Percentiles rank a stretch among this genome's conserved stretches.
Evolutionary conservation across 2,888 invertebrate genomes (phyloP).

Genomic region (Harpagoxenus sublaevis): DNA sequence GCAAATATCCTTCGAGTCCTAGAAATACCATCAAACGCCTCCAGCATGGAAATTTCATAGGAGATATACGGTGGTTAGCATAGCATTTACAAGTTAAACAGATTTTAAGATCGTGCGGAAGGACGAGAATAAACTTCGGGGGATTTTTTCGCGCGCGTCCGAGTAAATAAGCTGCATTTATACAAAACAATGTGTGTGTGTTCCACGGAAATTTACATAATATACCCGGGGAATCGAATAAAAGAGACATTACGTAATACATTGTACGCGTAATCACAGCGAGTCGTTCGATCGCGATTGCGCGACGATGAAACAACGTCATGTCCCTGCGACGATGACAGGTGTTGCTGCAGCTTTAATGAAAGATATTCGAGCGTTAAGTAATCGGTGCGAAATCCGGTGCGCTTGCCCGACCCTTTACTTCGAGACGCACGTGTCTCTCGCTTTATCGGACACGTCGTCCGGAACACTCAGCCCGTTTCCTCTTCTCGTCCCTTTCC

Average conservation of each 20-base stretch:
- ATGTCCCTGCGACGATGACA: not conserved
- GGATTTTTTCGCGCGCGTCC: constrained; percentile 6
- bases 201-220: constrained; percentile 19
- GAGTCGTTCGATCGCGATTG: not conserved
- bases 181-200: constrained; percentile 25
- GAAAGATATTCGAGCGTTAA: not conserved
- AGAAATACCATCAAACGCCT: constrained; percentile 36
- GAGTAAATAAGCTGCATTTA: constrained; percentile 43
- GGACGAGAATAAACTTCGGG: not conserved
- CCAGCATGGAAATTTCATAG: constrained; percentile 40
- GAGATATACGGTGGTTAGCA: constrained; percentile 16
- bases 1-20: constrained; percentile 40
- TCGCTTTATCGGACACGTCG: not conserved
- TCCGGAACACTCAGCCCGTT: constrained; percentile 6
- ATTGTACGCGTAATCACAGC: not conserved
- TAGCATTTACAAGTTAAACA: constrained; percentile 53
- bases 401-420: not conserved
- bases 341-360: not conserved
- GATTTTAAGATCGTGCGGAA: constrained; percentile 16
- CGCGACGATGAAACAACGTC: not conserved
- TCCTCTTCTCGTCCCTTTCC: not conserved
- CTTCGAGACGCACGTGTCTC: constrained; percentile 9
- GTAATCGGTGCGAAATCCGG: not conserved
- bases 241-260: not conserved
- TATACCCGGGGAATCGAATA: not conserved